These are phyloP conservation scores for Mola mola DNA, from an alignment of 2,113 vertebrate genomes.

Conservation along the genomic window DNA sequence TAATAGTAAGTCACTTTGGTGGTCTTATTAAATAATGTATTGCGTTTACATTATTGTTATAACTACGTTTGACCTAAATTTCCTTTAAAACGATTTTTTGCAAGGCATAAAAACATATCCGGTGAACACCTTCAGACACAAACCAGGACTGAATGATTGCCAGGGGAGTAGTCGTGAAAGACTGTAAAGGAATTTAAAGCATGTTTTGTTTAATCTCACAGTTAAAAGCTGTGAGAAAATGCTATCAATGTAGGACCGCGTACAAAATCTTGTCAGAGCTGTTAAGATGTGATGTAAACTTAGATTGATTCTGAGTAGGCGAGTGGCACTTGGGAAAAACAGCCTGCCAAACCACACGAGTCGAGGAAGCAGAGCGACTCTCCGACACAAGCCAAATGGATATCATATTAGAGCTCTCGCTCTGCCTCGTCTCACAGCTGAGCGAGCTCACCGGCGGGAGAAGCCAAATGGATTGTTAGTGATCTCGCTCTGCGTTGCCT, in stretches of 20 bases:
- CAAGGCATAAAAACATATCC: background rate
- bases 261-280: slow-evolving; percentile 48
- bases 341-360: slow-evolving; percentile 53
- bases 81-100: too few relatives aligned
- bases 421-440: slow-evolving; percentile 34
- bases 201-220: slow-evolving; percentile 14
- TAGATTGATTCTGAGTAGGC: slow-evolving; percentile 36
- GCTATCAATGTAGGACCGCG: too few relatives aligned
- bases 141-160: slow-evolving; percentile 10
- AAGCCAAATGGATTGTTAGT: too few relatives aligned
- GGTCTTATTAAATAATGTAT: too few relatives aligned
- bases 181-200: slow-evolving; percentile 22
- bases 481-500: slow-evolving; percentile 18
- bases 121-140: background rate
- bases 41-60: too few relatives aligned
- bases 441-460: slow-evolving; percentile 42
- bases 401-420: slow-evolving; percentile 5
- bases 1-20: too few relatives aligned
- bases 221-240: slow-evolving; percentile 12
- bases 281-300: slow-evolving; percentile 37
- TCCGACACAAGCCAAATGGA: slow-evolving; percentile 29
- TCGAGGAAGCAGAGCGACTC: slow-evolving; percentile 25
- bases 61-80: too few relatives aligned
- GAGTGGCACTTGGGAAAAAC: slow-evolving; percentile 37
- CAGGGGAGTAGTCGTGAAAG: slow-evolving; percentile 24